phyloP scores from a whole-genome alignment of 2,797 vertebrate genomes.

The Huso huso region DNA sequence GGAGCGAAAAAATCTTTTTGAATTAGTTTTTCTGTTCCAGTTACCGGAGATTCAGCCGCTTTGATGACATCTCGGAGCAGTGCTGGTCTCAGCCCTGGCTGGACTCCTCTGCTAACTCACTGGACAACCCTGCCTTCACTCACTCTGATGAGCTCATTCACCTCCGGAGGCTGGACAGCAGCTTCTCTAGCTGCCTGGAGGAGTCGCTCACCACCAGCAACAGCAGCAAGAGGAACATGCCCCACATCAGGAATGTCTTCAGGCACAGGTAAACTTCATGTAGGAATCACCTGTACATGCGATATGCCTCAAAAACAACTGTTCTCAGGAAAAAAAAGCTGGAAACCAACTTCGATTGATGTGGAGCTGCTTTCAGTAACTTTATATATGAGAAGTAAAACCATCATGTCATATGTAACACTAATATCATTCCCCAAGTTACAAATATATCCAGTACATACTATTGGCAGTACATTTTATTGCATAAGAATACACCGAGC shows the following conservation, averaged over 20 bases:
- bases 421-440: too few relatives aligned
- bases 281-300: constrained; percentile 4
- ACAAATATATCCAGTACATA: too few relatives aligned
- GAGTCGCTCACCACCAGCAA: constrained; percentile 44
- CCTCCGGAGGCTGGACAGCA: constrained; percentile 60
- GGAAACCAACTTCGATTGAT: too few relatives aligned
- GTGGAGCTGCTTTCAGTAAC: too few relatives aligned
- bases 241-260: constrained; percentile 58
- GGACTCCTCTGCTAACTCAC: constrained; percentile 62
- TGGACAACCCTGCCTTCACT: constrained; percentile 77
- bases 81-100: constrained; percentile 74
- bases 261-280: constrained; percentile 47
- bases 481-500: too few relatives aligned
- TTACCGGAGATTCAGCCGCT: constrained; percentile 81
- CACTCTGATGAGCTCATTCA: constrained; percentile 78
- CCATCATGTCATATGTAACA: too few relatives aligned
- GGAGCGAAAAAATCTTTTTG: too few relatives aligned
- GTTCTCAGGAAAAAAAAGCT: too few relatives aligned
- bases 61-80: constrained; percentile 75
- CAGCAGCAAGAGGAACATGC: constrained; percentile 53
- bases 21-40: constrained; percentile 35
- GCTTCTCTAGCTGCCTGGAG: constrained; percentile 69
- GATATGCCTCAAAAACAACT: neutral
- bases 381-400: too few relatives aligned
- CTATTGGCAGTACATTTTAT: too few relatives aligned